phyloP scores from a whole-genome alignment of 2,113 vertebrate species.

The Tichodroma muraria region DNA sequence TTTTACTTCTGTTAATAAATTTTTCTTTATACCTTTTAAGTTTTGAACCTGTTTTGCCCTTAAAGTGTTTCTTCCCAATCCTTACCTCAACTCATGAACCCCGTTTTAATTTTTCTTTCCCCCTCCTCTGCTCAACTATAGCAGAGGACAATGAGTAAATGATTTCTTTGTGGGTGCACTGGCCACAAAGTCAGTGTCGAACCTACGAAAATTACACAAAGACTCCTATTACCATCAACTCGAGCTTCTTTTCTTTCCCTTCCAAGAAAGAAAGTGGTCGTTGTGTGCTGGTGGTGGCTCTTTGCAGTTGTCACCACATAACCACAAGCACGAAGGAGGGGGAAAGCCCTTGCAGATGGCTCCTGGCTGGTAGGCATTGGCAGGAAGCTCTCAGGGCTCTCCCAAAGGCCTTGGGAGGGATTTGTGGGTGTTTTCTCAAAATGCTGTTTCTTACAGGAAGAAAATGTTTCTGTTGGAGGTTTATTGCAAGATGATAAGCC shows the following conservation, averaged over 20 bases:
- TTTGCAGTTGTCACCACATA: accelerated
- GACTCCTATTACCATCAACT: neutral
- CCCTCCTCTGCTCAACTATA: neutral
- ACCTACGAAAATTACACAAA: neutral
- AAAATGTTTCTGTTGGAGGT: neutral
- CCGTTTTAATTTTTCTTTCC: neutral
- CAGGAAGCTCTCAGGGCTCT: neutral
- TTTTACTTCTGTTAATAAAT: neutral
- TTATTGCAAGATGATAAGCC: neutral
- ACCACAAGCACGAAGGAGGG: accelerated
- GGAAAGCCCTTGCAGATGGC: accelerated
- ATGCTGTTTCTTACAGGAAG: neutral
- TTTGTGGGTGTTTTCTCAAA: neutral
- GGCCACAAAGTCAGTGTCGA: neutral
- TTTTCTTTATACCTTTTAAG: neutral
- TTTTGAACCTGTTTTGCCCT: neutral
- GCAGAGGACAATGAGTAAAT: neutral
- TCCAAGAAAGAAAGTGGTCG: neutral
- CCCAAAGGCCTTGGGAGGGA: neutral
- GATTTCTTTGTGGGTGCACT: neutral
- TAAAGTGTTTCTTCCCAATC: neutral
- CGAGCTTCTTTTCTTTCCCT: neutral
- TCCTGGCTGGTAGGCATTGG: neutral
- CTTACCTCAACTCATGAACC: neutral
- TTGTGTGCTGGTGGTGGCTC: neutral